Base-by-base conservation (phyloP, 2,797 vertebrate species). In the Gobio occitaniae region DNA sequence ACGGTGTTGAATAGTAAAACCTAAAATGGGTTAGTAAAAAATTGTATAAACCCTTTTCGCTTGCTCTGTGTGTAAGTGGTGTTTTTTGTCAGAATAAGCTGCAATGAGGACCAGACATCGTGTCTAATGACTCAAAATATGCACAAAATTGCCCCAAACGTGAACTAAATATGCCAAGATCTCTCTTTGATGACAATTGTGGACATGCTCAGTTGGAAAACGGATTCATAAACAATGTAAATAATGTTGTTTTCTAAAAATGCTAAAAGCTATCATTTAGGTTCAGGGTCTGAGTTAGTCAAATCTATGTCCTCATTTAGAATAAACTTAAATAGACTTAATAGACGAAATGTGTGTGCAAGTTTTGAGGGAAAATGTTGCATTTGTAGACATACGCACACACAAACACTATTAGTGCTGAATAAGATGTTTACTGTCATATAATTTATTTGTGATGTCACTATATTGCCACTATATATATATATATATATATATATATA, bases 371-470 rank as follows among this genome's bases (percentile, higher is more conserved):
- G 21, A 6, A 78, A 80, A 68, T 19, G 32, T 80, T 41, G 9
- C 50, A 66, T 68, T 47, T 82, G 38, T 29, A 91, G 50, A 91
- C 19, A 69, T n/a, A 92, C 91, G 19, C 36, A 7, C 32, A 10
- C 65, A 41, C 41, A 41, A 7, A 41, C 41, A 41, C 7, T 94
- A 93, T 93, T 59, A 91, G 93, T 93, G 95, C 94, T 92, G 91
- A 29, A 96, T 96, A 94, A 93, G 94, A 96, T 96, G 95, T 95
- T 95, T 93, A 94, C 95, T 96, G 95, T 96, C 95, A 96, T 95
- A 93, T 93, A 93, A 95, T 95, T 96, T 96, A 96, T 96, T 96
- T 96, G 95, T 95, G 94, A 94, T 90, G 92, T 94, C 93, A 92
- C 94, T 91, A 41, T 91, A 95, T 94, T 91, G 94, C 95, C 95